Evolutionary conservation across 2,888 invertebrate genomes (phyloP).

Genomic region (Chrysodeixis includens): DNA sequence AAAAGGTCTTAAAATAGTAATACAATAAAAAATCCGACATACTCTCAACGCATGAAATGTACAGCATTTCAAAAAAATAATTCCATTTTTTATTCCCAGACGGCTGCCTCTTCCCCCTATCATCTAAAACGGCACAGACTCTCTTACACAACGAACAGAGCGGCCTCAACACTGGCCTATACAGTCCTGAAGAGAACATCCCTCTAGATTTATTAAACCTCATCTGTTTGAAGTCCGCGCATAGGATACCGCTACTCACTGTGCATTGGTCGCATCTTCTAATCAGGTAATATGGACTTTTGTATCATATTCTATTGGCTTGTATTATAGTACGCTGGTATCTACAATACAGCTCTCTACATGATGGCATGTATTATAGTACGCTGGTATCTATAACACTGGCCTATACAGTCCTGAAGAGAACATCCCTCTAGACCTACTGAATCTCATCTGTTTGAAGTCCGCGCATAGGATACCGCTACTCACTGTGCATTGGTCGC

Average conservation of each 20-base stretch:
- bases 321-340: too few species aligned
- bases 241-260: constrained; percentile 91
- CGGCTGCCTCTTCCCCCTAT: constrained; percentile 83
- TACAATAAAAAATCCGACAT: too few species aligned
- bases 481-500: constrained; percentile 94
- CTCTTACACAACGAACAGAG: constrained; percentile 86
- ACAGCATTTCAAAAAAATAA: constrained; percentile 2
- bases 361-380: too few species aligned
- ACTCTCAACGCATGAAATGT: too few species aligned
- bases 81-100: constrained; percentile 66
- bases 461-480: constrained; percentile 91
- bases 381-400: too few species aligned
- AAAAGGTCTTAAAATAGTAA: too few species aligned
- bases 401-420: constrained; percentile 86
- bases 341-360: too few species aligned
- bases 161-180: constrained; percentile 84
- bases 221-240: constrained; percentile 90
- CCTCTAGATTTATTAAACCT: constrained; percentile 88
- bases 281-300: constrained; percentile 86
- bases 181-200: constrained; percentile 87
- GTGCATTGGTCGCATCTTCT: constrained; percentile 94
- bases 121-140: constrained; percentile 84
- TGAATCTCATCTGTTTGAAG: constrained; percentile 89
- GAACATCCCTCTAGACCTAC: constrained; percentile 85
- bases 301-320: too few species aligned